A percentile compares a stretch with the other conserved stretches of the same genome.
These are phyloP conservation scores for Erebia palarica DNA, from an alignment of 2,888 invertebrate genomes.

Conservation along the genomic window DNA sequence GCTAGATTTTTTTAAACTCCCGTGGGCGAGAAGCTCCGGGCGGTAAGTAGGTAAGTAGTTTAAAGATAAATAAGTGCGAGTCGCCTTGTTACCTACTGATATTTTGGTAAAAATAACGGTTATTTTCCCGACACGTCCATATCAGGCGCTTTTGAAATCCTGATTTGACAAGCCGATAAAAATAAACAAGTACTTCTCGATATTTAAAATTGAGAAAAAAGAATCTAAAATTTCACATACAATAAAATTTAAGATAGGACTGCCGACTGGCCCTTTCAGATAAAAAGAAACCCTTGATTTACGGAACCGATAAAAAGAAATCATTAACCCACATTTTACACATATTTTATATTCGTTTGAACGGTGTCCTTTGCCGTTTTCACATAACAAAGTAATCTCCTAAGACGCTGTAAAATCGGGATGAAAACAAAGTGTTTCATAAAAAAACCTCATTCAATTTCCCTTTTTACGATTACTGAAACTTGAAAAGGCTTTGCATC, in stretches of 20 bases:
- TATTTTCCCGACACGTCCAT: too few species aligned
- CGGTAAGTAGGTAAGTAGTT: too few species aligned
- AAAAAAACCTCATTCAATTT: conserved; percentile 45
- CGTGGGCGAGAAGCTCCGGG: too few species aligned
- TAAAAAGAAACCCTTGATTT: background rate
- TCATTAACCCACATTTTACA: conserved; percentile 19
- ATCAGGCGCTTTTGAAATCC: too few species aligned
- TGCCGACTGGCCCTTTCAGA: background rate
- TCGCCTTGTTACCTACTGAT: too few species aligned
- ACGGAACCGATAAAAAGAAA: conserved; percentile 9
- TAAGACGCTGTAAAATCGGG: conserved; percentile 41
- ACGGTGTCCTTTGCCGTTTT: conserved; percentile 22
- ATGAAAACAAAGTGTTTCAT: conserved; percentile 42
- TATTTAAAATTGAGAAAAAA: too few species aligned
- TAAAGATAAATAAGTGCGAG: too few species aligned
- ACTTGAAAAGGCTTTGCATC: conserved; percentile 24
- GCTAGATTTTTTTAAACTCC: too few species aligned
- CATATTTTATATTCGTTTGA: conserved; percentile 13
- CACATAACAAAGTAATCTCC: conserved; percentile 36
- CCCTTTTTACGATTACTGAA: conserved; percentile 37
- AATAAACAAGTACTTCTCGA: too few species aligned
- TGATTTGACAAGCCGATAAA: too few species aligned
- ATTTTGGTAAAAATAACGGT: too few species aligned
- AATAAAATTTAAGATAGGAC: background rate
- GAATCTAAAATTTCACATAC: background rate